Conservation (phyloP, 1,140 invertebrate genomes). For the Polyergus mexicanus region DNA sequence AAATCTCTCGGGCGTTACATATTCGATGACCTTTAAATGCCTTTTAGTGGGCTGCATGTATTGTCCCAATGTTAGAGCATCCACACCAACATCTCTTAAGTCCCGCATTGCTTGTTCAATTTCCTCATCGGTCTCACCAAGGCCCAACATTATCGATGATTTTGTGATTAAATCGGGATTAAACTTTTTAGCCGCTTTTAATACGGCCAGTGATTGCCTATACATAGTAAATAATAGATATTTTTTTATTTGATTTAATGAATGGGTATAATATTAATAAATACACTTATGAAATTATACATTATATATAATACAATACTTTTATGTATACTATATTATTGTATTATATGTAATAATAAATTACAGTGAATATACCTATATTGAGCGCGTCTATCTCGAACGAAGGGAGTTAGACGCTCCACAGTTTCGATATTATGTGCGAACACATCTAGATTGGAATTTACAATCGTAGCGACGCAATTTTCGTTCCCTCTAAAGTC, state of each 20-base stretch:
- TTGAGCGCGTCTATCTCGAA: conserved; percentile 95
- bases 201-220: conserved; percentile 94
- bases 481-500: conserved; percentile 96
- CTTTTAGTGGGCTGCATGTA: conserved; percentile 99
- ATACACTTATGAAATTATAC: not conserved
- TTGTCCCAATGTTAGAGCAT: conserved; percentile 98
- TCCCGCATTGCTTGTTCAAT: conserved; percentile 95
- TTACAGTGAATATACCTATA: conserved; percentile 86
- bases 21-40: conserved; percentile 98
- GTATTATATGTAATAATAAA: not conserved
- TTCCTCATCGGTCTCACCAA: conserved; percentile 98
- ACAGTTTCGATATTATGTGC: conserved; percentile 99
- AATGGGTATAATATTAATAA: conserved; percentile 28
- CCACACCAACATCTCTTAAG: conserved; percentile 92
- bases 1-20: conserved; percentile 98
- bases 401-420: conserved; percentile 94
- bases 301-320: not conserved
- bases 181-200: conserved; percentile 93
- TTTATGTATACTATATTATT: conserved; percentile 16
- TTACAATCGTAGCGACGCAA: conserved; percentile 92
- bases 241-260: conserved; percentile 2
- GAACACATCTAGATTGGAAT: conserved; percentile 96
- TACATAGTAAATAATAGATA: conserved; percentile 66
- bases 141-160: conserved; percentile 99
- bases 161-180: conserved; percentile 97